Percentiles rank a stretch among this genome's conserved stretches.
phyloP scores from a whole-genome alignment of 2,113 vertebrate species.

The Petaurus breviceps region DNA sequence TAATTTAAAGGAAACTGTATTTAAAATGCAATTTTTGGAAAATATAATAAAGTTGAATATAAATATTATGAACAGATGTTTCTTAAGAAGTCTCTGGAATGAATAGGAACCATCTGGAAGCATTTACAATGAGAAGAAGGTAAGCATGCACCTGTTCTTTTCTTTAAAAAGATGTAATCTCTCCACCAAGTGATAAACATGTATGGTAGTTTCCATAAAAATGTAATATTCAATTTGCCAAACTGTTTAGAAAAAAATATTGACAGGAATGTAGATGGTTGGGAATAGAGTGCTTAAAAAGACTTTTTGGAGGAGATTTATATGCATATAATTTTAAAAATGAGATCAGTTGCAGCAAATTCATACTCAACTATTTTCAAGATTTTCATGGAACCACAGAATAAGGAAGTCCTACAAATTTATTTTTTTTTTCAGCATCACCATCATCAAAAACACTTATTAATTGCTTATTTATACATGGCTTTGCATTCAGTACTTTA shows the following conservation, averaged over 20 bases:
- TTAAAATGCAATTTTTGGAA: constrained; percentile 73
- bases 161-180: constrained; percentile 69
- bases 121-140: constrained; percentile 60
- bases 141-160: constrained; percentile 62
- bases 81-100: constrained; percentile 61
- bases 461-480: background rate
- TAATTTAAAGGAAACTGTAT: constrained; percentile 71
- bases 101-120: constrained; percentile 71
- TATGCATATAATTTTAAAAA: constrained; percentile 38
- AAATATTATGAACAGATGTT: constrained; percentile 73
- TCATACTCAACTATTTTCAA: constrained; percentile 13
- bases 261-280: constrained; percentile 52
- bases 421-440: background rate
- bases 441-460: background rate
- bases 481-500: background rate
- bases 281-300: constrained; percentile 52
- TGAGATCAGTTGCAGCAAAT: constrained; percentile 17
- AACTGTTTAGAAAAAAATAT: constrained; percentile 68
- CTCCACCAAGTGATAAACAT: constrained; percentile 56
- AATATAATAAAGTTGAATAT: constrained; percentile 66
- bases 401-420: background rate
- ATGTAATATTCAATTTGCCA: constrained; percentile 62
- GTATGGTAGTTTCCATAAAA: constrained; percentile 60
- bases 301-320: constrained; percentile 65
- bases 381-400: background rate